A percentile compares a stretch with the other conserved stretches of the same genome.
Evolutionary conservation across 2,113 vertebrate species (phyloP).

Genomic region (Rhea americana): DNA sequence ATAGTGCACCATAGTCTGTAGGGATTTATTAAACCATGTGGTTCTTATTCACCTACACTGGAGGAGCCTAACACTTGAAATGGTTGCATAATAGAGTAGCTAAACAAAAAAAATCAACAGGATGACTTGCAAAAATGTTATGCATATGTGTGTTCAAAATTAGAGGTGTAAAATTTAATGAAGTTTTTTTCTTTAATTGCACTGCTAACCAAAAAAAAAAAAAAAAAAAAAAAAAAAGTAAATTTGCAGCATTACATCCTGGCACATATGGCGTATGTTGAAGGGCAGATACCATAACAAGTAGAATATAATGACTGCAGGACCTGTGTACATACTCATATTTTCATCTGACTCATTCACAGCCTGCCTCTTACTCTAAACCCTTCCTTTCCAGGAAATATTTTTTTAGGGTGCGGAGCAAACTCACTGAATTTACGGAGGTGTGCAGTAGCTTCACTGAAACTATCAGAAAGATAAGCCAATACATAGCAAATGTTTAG

Average conservation of each 20-base stretch:
- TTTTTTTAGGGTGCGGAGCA: background rate
- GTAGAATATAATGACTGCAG: background rate
- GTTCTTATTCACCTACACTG: background rate
- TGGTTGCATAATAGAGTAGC: background rate
- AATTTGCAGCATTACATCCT: background rate
- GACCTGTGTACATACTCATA: background rate
- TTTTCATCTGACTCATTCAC: background rate
- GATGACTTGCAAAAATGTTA: background rate
- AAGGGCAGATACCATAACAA: accelerated
- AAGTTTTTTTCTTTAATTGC: background rate
- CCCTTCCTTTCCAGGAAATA: background rate
- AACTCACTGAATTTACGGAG: accelerated
- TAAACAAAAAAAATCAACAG: background rate
- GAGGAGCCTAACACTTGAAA: background rate
- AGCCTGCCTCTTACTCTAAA: background rate
- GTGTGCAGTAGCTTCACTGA: background rate
- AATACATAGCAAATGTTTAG: background rate
- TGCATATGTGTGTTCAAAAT: background rate
- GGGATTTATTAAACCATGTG: background rate
- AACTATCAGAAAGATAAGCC: background rate
- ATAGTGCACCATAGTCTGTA: background rate
- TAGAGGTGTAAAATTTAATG: background rate
- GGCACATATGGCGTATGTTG: accelerated
- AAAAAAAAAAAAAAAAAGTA: background rate
- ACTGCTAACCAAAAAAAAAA: background rate